phyloP scores from a whole-genome alignment of 1,140 invertebrate genomes.

The Sycophaga agraensis region DNA sequence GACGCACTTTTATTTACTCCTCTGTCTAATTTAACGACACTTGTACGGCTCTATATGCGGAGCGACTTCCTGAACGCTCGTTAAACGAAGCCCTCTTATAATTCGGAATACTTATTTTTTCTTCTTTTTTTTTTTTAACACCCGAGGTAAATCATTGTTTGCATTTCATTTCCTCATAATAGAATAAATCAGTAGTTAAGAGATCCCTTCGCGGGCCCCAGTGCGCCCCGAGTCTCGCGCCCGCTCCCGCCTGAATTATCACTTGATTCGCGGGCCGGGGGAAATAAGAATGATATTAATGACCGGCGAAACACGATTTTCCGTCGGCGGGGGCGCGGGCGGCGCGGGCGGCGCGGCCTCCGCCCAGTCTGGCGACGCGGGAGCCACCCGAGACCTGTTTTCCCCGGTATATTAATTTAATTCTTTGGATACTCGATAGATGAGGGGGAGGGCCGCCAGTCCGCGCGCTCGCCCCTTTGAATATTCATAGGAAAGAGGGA shows the following conservation, averaged over 20 bases:
- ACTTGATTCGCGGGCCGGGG: neutral
- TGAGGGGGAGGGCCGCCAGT: slow-evolving; percentile 29
- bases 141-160: neutral
- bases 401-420: slow-evolving; percentile 53
- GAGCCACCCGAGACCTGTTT: slow-evolving; percentile 38
- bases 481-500: slow-evolving; percentile 56
- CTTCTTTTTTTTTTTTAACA: too few species aligned
- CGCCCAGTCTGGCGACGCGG: slow-evolving; percentile 13
- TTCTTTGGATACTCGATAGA: slow-evolving; percentile 54
- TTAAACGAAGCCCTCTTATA: too few species aligned
- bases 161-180: neutral
- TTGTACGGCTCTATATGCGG: too few species aligned
- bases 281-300: slow-evolving; percentile 36
- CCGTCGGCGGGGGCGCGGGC: slow-evolving; percentile 13
- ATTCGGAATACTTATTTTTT: too few species aligned
- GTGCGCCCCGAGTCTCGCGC: too few species aligned
- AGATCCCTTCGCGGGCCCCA: too few species aligned
- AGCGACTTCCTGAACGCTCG: too few species aligned
- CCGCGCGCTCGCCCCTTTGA: slow-evolving; percentile 41
- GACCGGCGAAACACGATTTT: slow-evolving; percentile 28
- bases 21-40: too few species aligned
- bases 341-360: neutral
- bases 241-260: neutral
- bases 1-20: too few species aligned
- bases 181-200: slow-evolving; percentile 14